Conservation (phyloP, 2,797 vertebrate genomes). For the Tragelaphus oryx region DNA sequence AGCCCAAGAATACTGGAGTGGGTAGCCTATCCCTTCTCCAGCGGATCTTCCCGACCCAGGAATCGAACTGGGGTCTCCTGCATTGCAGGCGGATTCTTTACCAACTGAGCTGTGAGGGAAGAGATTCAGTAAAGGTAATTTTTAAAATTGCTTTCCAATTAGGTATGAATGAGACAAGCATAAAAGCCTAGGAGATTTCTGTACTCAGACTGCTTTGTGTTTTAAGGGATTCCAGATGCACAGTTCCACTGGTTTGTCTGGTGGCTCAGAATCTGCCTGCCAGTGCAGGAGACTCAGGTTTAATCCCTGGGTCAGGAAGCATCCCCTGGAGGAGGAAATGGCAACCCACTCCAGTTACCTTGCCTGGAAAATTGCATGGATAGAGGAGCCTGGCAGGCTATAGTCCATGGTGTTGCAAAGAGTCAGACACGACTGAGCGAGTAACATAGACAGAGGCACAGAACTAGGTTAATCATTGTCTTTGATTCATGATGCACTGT, state of each 20-base stretch:
- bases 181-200: background rate
- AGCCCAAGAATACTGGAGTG: too few species aligned
- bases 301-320: background rate
- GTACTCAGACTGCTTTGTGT: background rate
- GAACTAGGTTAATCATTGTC: background rate
- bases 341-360: background rate
- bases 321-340: background rate
- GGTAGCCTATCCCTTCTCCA: background rate
- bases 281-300: background rate
- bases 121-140: background rate
- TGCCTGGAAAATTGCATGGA: background rate
- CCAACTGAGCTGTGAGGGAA: background rate
- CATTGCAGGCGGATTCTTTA: background rate
- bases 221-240: background rate
- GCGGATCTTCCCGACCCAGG: rapidly evolving
- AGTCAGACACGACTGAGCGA: background rate
- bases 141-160: background rate
- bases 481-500: background rate
- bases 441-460: background rate
- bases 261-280: background rate
- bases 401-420: background rate
- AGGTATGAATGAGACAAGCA: background rate
- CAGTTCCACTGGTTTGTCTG: background rate
- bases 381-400: background rate
- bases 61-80: rapidly evolving